Conservation (phyloP, 2,113 vertebrate genomes). For the Triplophysa siluroides region DNA sequence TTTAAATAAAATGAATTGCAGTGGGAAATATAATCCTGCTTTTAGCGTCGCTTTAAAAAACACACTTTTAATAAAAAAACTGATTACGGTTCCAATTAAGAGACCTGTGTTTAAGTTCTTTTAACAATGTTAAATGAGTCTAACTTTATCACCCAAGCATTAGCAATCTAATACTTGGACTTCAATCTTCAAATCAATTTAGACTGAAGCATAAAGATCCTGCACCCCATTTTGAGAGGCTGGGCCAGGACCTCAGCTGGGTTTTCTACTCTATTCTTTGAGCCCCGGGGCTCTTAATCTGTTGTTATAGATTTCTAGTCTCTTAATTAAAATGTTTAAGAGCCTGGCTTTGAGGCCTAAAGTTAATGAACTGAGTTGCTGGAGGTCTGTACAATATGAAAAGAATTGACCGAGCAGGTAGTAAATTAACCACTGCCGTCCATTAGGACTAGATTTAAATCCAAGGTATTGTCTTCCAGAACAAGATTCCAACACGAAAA, state of each 20-base stretch:
- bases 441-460: constrained; percentile 24
- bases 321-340: constrained; percentile 39
- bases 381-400: constrained; percentile 28
- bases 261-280: constrained; percentile 18
- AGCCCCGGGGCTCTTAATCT: constrained; percentile 31
- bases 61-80: not conserved
- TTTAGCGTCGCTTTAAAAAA: too few species aligned
- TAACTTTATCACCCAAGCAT: constrained; percentile 1
- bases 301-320: constrained; percentile 31
- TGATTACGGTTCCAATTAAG: not conserved
- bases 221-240: not conserved
- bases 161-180: constrained; percentile 3
- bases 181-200: constrained; percentile 14
- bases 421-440: constrained; percentile 18
- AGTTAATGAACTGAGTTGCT: constrained; percentile 37
- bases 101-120: not conserved
- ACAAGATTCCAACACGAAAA: not conserved
- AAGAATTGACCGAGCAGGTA: constrained; percentile 12
- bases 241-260: constrained; percentile 47
- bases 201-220: not conserved
- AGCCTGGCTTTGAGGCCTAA: constrained; percentile 37
- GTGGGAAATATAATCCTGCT: too few species aligned
- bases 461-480: constrained; percentile 12
- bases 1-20: not conserved
- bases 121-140: constrained; percentile 1